phyloP scores from a whole-genome alignment of 2,888 invertebrate genomes.

The Drosophila limbata region DNA sequence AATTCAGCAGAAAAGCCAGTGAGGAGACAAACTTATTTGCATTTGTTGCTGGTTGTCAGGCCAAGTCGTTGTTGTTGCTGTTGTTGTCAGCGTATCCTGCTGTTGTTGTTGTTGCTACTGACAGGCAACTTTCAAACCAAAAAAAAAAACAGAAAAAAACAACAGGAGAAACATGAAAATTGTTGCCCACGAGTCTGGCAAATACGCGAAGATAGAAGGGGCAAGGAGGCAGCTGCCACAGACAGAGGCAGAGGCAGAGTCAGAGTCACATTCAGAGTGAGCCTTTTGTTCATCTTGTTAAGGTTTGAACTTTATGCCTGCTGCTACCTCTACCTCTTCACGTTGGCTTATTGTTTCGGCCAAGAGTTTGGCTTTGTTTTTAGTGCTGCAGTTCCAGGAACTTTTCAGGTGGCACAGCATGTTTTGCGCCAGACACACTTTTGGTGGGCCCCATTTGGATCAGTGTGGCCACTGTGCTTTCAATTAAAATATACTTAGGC shows the following conservation, averaged over 20 bases:
- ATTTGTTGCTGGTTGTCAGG: slow-evolving; percentile 48
- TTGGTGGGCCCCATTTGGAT: slow-evolving; percentile 5
- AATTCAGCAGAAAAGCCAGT: slow-evolving; percentile 68
- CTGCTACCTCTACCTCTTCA: slow-evolving; percentile 20
- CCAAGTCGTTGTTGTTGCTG: slow-evolving; percentile 38
- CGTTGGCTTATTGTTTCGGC: slow-evolving; percentile 70
- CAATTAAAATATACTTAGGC: slow-evolving; percentile 75
- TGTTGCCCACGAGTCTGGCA: slow-evolving; percentile 82
- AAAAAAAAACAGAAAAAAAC: slow-evolving; percentile 14
- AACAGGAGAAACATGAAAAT: slow-evolving; percentile 74
- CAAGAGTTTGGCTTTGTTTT: slow-evolving; percentile 46
- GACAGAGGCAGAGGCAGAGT: slow-evolving; percentile 13
- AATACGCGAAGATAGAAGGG: slow-evolving; percentile 54
- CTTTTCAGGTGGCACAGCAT: slow-evolving; percentile 82
- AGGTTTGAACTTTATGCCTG: slow-evolving; percentile 79
- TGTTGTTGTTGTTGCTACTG: slow-evolving; percentile 58
- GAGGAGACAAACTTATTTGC: slow-evolving; percentile 72
- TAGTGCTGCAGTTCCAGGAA: slow-evolving; percentile 73
- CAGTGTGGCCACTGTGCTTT: slow-evolving; percentile 56
- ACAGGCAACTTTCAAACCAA: slow-evolving; percentile 49
- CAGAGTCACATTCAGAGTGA: slow-evolving; percentile 22
- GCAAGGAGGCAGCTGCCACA: slow-evolving; percentile 17
- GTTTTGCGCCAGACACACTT: slow-evolving; percentile 33
- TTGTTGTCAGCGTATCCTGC: slow-evolving; percentile 42
- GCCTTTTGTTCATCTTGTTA: slow-evolving; percentile 78